Evolutionary conservation across 2,113 vertebrate genomes (phyloP), one percentile per base, ranked within the genome.

Genomic region (Harpagus bidentatus): DNA sequence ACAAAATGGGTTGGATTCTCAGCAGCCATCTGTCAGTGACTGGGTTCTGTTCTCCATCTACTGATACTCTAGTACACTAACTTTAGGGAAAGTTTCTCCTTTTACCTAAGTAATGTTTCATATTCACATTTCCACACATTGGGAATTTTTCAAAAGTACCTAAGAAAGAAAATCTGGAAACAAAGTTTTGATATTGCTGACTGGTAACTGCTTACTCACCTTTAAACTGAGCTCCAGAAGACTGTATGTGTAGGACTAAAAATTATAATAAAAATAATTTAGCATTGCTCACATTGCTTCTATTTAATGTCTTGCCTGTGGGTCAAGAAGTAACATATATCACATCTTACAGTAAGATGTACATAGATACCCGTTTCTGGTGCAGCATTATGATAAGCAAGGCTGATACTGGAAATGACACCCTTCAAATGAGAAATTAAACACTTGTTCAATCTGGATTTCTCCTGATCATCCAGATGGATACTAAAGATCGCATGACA

Each of bases 381-480:
- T 29, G 38, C 70, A 72, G n/a, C 45, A 18, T 8, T 18, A 16
- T 47, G 45, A 15, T 72, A 66, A 52, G 52, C 22, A 47, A 71
- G 79, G 45, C 47, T 36, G 38, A 56, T 40, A 63, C 50, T 47
- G 50, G 52, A 82, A 81, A 69, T 62, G 11, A 58, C 28, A 70
- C 28, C 59, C 74, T 67, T 63, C 67, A 92, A 52, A 89, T 14
- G 67, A 84, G 69, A 89, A 91, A 80, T 62, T 48, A 59, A 86
- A 84, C 40, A 29, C 36, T 88, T 23, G 9, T 29, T 86, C 43
- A 34, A n/a, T 93, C 84, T 97, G 91, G 53, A 52, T 76, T 93
- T 85, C 81, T 93, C 52, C 74, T 91, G 70, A 86, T 82, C 67
- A 36, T 91, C 86, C 90, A 96, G 91, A 62, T 93, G 92, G 93